These are phyloP conservation scores for Diprion similis DNA, from an alignment of 1,140 invertebrate genomes.

Conservation along the genomic window DNA sequence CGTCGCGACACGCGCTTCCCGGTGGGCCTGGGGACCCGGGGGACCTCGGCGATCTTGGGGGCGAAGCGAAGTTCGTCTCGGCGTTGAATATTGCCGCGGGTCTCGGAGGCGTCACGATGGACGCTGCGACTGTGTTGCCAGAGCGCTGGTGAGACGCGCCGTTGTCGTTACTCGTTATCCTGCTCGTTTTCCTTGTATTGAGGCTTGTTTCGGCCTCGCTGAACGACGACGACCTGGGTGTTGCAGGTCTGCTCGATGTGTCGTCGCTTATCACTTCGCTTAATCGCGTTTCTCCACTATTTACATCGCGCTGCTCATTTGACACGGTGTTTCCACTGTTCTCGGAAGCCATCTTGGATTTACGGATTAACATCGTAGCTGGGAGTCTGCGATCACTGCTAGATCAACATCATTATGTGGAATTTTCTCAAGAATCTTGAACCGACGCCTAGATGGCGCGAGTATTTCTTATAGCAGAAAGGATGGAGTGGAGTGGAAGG, in stretches of 20 bases:
- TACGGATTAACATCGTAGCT: not conserved
- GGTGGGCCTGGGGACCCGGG: conserved; percentile 20
- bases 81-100: conserved; percentile 42
- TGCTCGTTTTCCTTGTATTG: conserved; percentile 24
- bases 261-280: conserved; percentile 26
- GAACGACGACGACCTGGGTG: conserved; percentile 15
- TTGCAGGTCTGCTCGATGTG: conserved; percentile 14
- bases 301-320: conserved; percentile 58
- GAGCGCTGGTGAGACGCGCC: conserved; percentile 23
- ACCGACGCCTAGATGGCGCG: too few relatives aligned
- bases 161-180: conserved; percentile 22
- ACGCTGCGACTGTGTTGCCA: conserved; percentile 26
- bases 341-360: conserved; percentile 63
- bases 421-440: too few relatives aligned
- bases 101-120: conserved; percentile 53
- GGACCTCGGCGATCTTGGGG: conserved; percentile 30
- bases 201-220: conserved; percentile 26
- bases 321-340: conserved; percentile 56
- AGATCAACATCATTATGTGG: too few relatives aligned
- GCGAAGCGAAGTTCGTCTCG: conserved; percentile 11
- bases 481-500: too few relatives aligned
- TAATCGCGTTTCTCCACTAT: conserved; percentile 47
- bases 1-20: conserved; percentile 24
- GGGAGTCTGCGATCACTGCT: not conserved
- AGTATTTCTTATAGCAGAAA: too few relatives aligned